phyloP scores from a whole-genome alignment of 2,113 vertebrate genomes.

The Nothocercus julius region DNA sequence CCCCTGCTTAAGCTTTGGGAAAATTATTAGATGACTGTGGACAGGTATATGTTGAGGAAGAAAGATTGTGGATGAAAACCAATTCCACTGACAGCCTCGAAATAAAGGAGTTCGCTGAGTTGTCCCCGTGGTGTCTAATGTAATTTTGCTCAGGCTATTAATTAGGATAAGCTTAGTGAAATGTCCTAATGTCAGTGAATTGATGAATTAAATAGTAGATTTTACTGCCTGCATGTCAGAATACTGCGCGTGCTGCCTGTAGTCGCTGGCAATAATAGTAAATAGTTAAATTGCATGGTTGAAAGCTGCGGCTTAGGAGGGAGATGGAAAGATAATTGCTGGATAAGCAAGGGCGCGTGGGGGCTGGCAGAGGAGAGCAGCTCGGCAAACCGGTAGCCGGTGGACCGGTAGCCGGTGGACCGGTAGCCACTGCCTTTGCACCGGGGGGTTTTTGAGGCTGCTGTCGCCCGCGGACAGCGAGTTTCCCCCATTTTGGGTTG shows the following conservation, averaged over 20 bases:
- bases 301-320: slow-evolving; percentile 22
- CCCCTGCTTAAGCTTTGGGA: background rate
- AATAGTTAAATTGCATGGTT: background rate
- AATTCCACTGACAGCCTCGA: background rate
- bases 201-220: background rate
- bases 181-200: background rate
- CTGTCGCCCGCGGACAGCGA: too few species aligned
- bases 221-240: background rate
- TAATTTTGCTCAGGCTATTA: background rate
- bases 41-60: background rate
- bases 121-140: background rate
- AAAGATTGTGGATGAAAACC: background rate
- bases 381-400: background rate
- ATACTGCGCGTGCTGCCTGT: background rate
- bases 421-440: too few species aligned
- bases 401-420: background rate
- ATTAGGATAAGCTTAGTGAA: background rate
- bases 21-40: background rate
- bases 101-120: background rate
- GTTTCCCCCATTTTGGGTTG: too few species aligned
- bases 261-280: background rate
- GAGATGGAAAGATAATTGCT: slow-evolving; percentile 28
- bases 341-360: background rate
- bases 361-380: background rate
- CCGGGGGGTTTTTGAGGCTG: too few species aligned